These are phyloP conservation scores for Tetramorium alpestre DNA, from an alignment of 1,140 invertebrate species.

Conservation along the genomic window DNA sequence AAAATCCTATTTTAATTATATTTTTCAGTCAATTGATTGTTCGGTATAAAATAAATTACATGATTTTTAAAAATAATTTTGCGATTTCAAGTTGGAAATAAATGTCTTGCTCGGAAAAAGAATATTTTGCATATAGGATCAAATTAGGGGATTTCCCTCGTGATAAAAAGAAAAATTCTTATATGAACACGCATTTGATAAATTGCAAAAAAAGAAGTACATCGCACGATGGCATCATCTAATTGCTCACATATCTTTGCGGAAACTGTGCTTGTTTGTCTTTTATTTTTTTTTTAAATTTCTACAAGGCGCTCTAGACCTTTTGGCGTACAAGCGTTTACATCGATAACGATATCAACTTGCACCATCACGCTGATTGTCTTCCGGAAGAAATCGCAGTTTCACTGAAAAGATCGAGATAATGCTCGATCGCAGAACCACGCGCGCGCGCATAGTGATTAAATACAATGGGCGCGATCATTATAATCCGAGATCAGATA, in stretches of 20 bases:
- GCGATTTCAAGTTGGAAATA: background rate
- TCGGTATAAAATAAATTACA: background rate
- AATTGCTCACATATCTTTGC: conserved; percentile 23
- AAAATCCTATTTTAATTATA: too few relatives aligned
- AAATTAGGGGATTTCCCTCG: background rate
- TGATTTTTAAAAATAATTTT: background rate
- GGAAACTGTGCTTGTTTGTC: conserved; percentile 6
- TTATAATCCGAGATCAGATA: conserved; percentile 50
- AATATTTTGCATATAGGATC: background rate
- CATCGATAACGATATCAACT: conserved; percentile 14
- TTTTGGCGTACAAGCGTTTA: background rate
- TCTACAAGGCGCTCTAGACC: background rate
- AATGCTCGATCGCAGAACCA: conserved; percentile 4
- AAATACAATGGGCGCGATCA: conserved; percentile 33
- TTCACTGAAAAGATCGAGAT: conserved; percentile 60
- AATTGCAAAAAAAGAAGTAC: background rate
- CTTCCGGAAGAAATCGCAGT: conserved; percentile 41
- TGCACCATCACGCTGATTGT: background rate
- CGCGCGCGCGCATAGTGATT: conserved; percentile 10
- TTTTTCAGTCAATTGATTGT: too few relatives aligned
- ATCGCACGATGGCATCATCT: background rate
- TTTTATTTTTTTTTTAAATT: background rate
- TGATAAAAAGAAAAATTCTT: background rate
- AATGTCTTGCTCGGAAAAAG: background rate
- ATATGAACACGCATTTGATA: background rate